Evolutionary conservation across 2,888 invertebrate genomes (phyloP), one percentile per base, ranked within the genome.

Genomic region (Hydropsyche betteni): DNA sequence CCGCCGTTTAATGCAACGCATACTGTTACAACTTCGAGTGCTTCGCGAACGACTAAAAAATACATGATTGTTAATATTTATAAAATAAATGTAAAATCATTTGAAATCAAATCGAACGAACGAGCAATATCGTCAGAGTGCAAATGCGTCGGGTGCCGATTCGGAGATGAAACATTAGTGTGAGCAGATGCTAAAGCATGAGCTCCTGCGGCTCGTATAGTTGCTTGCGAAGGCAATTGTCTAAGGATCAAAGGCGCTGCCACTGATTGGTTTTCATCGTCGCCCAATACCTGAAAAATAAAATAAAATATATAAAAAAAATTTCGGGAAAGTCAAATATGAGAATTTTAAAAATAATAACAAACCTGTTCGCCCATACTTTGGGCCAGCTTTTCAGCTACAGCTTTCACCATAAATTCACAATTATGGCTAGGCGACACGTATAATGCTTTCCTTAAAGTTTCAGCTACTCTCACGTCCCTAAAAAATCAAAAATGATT

Each of bases 1-100:
- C 91, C 91, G n/a, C 96, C 94, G 84, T 96, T 96, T 69, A 98
- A 86, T 69, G 96, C 94, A 83, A 98, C 90, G 80, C 95, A 93
- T 80, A 98, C 91, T 70, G 96, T 95, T 78, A 98, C 88, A 78
- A 97, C 93, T 86, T 98, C 98, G 83, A 98, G 88, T 69, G 97
- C 95, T 86, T 98, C 98, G 81, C 95, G 94, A 81, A 96, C 96
- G 82, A 96, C 93, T 86, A 85, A 69, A 82, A 87, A 82, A 84
- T 10, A 83, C 7, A 8, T 34, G 76, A 77, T 3, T 72, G 44
- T 44, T 1, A 44, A 8, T 44, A 44, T 10, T 8, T 1, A 8
- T 2, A 38, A 38, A 69, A 38, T 12, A 24, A 61, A 61, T 61
- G 12, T 64, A 64, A 16, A 58, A 64, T 64, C 4, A 3, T 53